Evolutionary conservation across 2,888 invertebrate genomes (phyloP), one percentile per base, ranked within the genome.

Genomic region (Patella ulyssiponensis): DNA sequence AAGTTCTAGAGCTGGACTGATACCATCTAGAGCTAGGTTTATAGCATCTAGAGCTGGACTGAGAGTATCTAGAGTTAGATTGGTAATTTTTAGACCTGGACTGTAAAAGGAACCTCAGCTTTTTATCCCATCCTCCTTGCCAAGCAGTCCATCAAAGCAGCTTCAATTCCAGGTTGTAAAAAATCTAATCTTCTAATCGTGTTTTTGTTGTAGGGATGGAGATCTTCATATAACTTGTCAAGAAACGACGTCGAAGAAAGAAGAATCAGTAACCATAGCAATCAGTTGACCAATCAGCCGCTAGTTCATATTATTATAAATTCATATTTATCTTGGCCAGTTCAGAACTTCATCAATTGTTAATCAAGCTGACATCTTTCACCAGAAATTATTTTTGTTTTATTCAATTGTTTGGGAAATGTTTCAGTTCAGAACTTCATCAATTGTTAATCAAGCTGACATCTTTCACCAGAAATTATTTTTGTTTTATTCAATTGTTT

Each of bases 141-240:
- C 33, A 9, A 12, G 33, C 20, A 0, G 4, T 56, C 12, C 69
- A 3, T 51, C n/a, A 52, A 78, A 33, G 20, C 20, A 54, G 1
- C 20, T 51, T 56, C 17, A 17, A 14, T 20, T 33, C 12, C 23
- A 3, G 9, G 17, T 73, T 15, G 33, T 17, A 1, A 20, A 44
- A 44, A 54, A 15, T 33, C 20, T 23, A 17, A 20, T 74, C 11
- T 44, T n/a, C 2, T 73, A n/a, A 74, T 69, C 14, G 20, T 69
- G 58, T 58, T 58, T 72, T 53, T 23, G 69, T 78, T 84, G 15
- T 81, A 86, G 88, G 71, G 87, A 88, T 56, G 86, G 86, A 17
- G 84, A 84, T 72, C 82, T 88, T 20, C 86, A 87, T 76, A 80
- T 88, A 1, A 87, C 86, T 2, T 86, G 87, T 76, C 84, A 84